Percentiles rank a stretch among this genome's conserved stretches.
Conservation (phyloP, 2,113 vertebrate species). For the Nyctereutes procyonoides region DNA sequence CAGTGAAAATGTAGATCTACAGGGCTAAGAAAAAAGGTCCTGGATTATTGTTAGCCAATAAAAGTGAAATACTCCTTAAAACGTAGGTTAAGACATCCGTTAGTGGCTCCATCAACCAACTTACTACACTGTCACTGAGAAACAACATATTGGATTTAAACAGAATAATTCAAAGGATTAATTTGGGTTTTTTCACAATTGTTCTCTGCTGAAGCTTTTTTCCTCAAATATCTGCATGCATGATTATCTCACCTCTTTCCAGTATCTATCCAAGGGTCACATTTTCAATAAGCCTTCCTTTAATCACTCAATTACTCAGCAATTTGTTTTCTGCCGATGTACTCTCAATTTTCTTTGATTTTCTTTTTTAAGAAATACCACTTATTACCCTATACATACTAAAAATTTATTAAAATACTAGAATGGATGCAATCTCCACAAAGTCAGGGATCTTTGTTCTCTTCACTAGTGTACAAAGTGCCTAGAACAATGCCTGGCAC, state of each 20-base stretch:
- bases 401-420: not conserved
- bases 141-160: conserved; percentile 4
- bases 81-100: not conserved
- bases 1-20: not conserved
- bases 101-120: not conserved
- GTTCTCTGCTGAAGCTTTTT: not conserved
- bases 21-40: not conserved
- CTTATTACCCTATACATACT: not conserved
- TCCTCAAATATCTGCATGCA: not conserved
- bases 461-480: not conserved
- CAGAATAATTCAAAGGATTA: not conserved
- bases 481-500: not conserved
- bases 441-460: not conserved
- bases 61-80: conserved; percentile 26
- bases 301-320: not conserved
- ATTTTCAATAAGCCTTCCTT: not conserved
- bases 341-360: not conserved
- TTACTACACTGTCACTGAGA: not conserved
- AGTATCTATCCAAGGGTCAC: not conserved
- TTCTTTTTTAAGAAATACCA: not conserved
- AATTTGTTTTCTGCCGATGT: not conserved
- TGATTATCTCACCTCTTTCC: not conserved
- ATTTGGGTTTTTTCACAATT: not conserved
- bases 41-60: not conserved
- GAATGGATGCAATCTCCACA: not conserved